Conservation (phyloP, 2,797 vertebrate genomes). For the Tauraco hartlaubi region DNA sequence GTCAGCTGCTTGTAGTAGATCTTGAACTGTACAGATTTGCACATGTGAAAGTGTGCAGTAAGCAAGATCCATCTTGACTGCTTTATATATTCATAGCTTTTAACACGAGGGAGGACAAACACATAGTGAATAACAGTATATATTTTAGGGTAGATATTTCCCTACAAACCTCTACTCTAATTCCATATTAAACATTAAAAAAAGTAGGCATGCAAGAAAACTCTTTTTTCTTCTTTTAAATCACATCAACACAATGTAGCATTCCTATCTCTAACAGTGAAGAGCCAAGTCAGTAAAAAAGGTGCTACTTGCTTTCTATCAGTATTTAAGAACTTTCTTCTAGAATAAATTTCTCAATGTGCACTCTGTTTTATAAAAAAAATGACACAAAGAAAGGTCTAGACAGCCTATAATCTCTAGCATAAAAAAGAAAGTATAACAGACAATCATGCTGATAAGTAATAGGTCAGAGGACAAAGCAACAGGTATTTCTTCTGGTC, state of each 20-base stretch:
- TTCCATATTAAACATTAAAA: not conserved
- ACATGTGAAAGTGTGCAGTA: not conserved
- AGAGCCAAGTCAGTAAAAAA: not conserved
- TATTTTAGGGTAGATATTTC: not conserved
- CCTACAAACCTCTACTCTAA: not conserved
- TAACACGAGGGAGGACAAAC: not conserved
- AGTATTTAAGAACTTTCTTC: not conserved
- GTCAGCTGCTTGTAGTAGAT: not conserved
- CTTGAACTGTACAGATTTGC: not conserved
- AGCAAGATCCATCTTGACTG: not conserved
- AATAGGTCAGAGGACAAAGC: not conserved
- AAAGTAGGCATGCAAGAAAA: fast-evolving
- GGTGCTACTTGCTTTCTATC: not conserved
- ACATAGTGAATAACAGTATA: not conserved
- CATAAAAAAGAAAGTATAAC: not conserved
- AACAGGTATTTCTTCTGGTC: not conserved
- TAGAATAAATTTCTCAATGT: not conserved
- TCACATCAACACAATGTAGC: not conserved
- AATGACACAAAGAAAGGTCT: not conserved
- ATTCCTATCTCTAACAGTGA: not conserved
- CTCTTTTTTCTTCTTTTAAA: not conserved
- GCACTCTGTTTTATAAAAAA: not conserved
- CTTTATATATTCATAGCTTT: not conserved
- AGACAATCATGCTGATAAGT: not conserved
- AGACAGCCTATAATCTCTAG: not conserved